Base-by-base conservation (phyloP, 2,113 vertebrate species). In the Atherinomorus stipes region DNA sequence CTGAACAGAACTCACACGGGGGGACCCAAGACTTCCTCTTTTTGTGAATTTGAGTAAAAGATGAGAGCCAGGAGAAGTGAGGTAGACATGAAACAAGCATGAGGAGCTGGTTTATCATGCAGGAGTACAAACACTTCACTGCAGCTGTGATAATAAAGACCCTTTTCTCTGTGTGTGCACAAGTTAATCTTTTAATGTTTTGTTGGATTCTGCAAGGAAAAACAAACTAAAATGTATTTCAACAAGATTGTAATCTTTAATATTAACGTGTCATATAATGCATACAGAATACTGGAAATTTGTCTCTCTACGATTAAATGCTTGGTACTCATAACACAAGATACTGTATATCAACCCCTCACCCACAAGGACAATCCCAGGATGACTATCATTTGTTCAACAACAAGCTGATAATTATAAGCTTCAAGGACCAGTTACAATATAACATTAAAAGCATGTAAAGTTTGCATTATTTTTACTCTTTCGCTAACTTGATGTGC, bases 11-110 rank as follows among this genome's bases (percentile, higher is more conserved):
- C 34, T 74, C 78, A 69, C 76, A 76, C 61, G 65, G 75, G 3
- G 18, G 47, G 56, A 42, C 28, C 56, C 74, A 28, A 13, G 61
- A 64, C 53, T 64, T 69, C 18, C 23, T 71, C 54, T 77, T 49
- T 77, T 65, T 78, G 85, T 72, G 63, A 81, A 76, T 45, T 28
- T 25, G 61, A 83, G 71, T 85, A 31, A 31, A 68, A 73, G 56
- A 66, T 8, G 16, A 59, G 28, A 76, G 50, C 52, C 44, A 70
- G 58, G 58, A 67, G 61, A 70, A 68, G 71, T 8, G 16, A 62
- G 62, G 64, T 65, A 72, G 61, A 72, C 76, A 70, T 81, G 37
- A 84, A 74, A 80, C 64, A 13, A 66, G 52, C 54, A 53, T 7
- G 62, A 47, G 57, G 50, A 50, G 65, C 51, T 56, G 49, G 38